These are phyloP conservation scores for Corbicula japonica DNA, from an alignment of 2,888 invertebrate genomes.

Conservation along the genomic window DNA sequence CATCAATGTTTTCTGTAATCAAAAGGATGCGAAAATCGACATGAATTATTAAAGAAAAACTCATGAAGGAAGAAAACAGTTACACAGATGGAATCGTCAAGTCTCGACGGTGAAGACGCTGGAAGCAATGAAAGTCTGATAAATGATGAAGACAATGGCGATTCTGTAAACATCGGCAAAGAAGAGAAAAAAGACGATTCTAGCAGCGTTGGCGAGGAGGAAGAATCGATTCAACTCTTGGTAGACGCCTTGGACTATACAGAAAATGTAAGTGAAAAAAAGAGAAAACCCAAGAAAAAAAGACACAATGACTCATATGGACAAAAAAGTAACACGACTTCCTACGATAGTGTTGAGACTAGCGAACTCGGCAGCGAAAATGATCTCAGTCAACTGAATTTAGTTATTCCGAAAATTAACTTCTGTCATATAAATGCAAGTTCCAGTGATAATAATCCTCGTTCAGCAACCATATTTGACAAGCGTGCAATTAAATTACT, in stretches of 20 bases:
- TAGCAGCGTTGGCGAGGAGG: background rate
- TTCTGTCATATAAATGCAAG: background rate
- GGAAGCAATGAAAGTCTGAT: constrained; percentile 33
- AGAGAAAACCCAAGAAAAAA: background rate
- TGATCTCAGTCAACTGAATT: constrained; percentile 7
- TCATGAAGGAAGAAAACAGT: too few relatives aligned
- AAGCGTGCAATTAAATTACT: constrained; percentile 29
- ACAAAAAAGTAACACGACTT: background rate
- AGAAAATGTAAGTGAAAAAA: background rate
- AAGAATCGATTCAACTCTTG: constrained; percentile 20
- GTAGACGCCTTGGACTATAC: constrained; percentile 12
- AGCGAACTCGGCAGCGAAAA: constrained; percentile 14
- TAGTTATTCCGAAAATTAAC: constrained; percentile 1
- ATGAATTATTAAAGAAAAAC: too few relatives aligned
- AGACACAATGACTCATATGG: background rate
- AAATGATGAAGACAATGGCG: background rate
- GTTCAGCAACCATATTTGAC: background rate
- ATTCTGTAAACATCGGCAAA: too few relatives aligned
- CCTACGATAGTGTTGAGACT: background rate
- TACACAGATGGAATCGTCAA: too few relatives aligned
- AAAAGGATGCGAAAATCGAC: too few relatives aligned
- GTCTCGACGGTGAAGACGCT: too few relatives aligned
- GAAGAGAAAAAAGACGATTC: constrained; percentile 9
- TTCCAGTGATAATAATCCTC: background rate
- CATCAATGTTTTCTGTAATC: too few relatives aligned